Evolutionary conservation across 2,797 vertebrate genomes (phyloP), one percentile per base, ranked within the genome.

Genomic region (Gephyroberyx darwinii): DNA sequence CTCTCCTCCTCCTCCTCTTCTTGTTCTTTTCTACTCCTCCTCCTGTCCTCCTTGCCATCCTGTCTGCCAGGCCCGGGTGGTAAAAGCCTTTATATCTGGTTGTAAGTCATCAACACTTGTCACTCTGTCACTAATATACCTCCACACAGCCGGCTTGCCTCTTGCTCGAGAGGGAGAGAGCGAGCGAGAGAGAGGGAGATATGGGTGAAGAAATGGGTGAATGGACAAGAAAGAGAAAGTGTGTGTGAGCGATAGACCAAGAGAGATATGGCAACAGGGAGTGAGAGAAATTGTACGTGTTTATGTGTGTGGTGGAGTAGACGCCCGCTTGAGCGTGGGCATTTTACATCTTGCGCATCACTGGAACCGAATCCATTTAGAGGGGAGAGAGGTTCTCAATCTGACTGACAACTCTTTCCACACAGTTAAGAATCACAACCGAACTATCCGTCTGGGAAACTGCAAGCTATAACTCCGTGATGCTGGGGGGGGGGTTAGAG

Each of bases 391-490:
- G 59, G 79, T 78, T 65, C 73, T 87, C 71, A 59, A 64, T 82
- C 71, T 74, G 81, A 82, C 74, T 80, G 88, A 87, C 73, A 82
- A 72, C 75, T 84, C 73, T 81, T 83, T 87, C 84, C 75, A 69
- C 69, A 61, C 68, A 75, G 80, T 84, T 74, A 80, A 76, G 77
- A 78, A 76, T 78, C 82, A 79, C 74, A 77, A 75, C 77, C 69
- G 80, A 78, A 74, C 78, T 58, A 74, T 74, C 69, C 14, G 2
- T 39, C 70, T 39, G 73, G 72, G 77, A 71, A 55, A 54, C 19
- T 26, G 67, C 62, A 14, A 14, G 72, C 53, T 77, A 62, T 67
- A 83, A 77, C 63, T 77, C 43, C 63, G 51, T 6, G 26, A 61
- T 39, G 68, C 66, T 51, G 78, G 64, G 26, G 26, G 35, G 20